These are phyloP conservation scores for Odontophorus gujanensis DNA, from an alignment of 2,113 vertebrate species.

Conservation along the genomic window DNA sequence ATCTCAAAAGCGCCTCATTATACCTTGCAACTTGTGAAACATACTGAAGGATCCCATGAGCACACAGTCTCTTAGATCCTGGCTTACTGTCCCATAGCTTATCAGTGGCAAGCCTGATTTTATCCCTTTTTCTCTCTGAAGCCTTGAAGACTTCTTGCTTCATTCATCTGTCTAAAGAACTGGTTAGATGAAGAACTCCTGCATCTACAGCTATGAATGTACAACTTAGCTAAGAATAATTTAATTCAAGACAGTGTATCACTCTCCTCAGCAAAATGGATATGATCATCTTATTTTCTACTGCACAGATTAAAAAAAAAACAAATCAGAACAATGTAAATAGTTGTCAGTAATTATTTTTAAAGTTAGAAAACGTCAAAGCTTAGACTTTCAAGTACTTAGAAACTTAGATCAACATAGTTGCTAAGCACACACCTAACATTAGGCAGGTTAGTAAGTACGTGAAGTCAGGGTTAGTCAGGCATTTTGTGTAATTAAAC, in stretches of 20 bases:
- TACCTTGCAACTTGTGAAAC: too few relatives aligned
- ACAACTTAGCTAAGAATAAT: not conserved
- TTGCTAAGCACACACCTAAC: not conserved
- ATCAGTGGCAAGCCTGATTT: too few relatives aligned
- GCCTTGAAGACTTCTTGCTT: not conserved
- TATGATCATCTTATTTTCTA: not conserved
- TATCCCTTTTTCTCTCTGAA: too few relatives aligned
- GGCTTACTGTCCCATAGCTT: too few relatives aligned
- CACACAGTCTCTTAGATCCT: too few relatives aligned
- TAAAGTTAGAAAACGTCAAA: not conserved
- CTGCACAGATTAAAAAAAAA: not conserved
- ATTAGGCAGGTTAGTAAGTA: not conserved
- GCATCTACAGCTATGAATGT: not conserved
- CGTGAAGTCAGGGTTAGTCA: not conserved
- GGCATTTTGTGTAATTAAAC: not conserved
- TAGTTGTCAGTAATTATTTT: not conserved
- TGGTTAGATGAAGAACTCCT: not conserved
- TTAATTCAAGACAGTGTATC: not conserved
- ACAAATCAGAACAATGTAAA: not conserved
- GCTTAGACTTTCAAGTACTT: not conserved
- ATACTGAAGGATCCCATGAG: too few relatives aligned
- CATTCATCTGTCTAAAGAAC: not conserved
- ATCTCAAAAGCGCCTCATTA: too few relatives aligned
- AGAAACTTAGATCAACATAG: not conserved
- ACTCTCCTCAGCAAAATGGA: not conserved